Evolutionary conservation across 1,140 invertebrate genomes (phyloP).

Genomic region (Holotrichia oblita): DNA sequence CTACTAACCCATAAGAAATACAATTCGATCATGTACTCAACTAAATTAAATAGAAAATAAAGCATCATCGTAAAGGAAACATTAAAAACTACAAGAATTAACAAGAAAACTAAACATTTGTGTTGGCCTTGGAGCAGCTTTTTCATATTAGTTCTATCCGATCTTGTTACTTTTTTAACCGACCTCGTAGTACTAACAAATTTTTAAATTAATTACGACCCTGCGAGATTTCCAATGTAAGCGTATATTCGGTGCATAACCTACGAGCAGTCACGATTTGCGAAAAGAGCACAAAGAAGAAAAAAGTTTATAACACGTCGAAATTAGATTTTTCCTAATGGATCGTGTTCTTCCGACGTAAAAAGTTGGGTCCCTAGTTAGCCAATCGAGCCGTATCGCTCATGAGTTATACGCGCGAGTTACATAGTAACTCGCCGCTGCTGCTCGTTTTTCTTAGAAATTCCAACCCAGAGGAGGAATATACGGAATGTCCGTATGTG

Average conservation of each 20-base stretch:
- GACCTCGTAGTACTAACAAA: background rate
- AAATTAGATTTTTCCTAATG: conserved; percentile 18
- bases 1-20: too few species aligned
- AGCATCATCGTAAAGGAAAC: too few species aligned
- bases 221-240: background rate
- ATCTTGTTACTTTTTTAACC: background rate
- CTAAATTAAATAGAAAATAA: too few species aligned
- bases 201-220: background rate
- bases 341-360: background rate
- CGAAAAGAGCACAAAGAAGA: background rate
- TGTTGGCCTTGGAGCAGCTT: background rate
- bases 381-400: background rate
- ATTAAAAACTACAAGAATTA: too few species aligned
- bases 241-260: background rate
- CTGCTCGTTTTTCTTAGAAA: background rate
- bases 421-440: background rate
- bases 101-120: too few species aligned
- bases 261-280: background rate
- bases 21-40: too few species aligned
- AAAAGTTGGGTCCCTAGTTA: conserved; percentile 4
- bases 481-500: background rate
- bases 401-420: background rate
- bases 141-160: background rate
- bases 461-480: background rate
- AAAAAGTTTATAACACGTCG: conserved; percentile 17